phyloP scores from a whole-genome alignment of 2,888 invertebrate species.

The Drosophila anomalipes region DNA sequence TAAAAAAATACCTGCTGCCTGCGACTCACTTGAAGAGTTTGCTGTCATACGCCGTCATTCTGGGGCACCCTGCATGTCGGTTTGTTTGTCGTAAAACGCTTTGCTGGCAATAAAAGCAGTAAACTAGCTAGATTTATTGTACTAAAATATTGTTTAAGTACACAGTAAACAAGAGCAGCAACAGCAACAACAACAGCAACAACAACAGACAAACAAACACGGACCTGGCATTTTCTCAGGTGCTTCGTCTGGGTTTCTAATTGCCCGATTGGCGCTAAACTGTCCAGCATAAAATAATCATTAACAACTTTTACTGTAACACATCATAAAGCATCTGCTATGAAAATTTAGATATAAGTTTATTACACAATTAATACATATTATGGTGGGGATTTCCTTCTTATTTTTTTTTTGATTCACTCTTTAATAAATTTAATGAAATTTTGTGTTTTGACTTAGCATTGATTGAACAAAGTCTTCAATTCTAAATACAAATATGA shows the following conservation, averaged over 20 bases:
- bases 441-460: neutral
- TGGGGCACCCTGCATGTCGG: slow-evolving; percentile 37
- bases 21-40: slow-evolving; percentile 62
- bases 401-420: neutral
- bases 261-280: slow-evolving; percentile 53
- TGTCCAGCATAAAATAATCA: slow-evolving; percentile 49
- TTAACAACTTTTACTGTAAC: slow-evolving; percentile 42
- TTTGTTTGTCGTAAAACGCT: slow-evolving; percentile 78
- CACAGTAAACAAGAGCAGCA: slow-evolving; percentile 63
- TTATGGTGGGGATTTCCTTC: neutral
- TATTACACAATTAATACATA: slow-evolving; percentile 9
- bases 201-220: slow-evolving; percentile 30
- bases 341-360: slow-evolving; percentile 3
- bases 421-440: neutral
- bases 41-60: slow-evolving; percentile 25
- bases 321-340: slow-evolving; percentile 42
- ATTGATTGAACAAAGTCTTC: neutral
- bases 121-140: slow-evolving; percentile 81
- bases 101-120: slow-evolving; percentile 80
- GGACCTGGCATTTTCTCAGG: slow-evolving; percentile 69
- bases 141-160: slow-evolving; percentile 79
- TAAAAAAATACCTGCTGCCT: slow-evolving; percentile 57
- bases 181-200: slow-evolving; percentile 23
- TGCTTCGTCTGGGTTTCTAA: slow-evolving; percentile 55
- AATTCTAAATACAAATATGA: neutral